A percentile compares a stretch with the other conserved stretches of the same genome.
Evolutionary conservation across 2,113 vertebrate genomes (phyloP).

Genomic region (Hippocampus zosterae): DNA sequence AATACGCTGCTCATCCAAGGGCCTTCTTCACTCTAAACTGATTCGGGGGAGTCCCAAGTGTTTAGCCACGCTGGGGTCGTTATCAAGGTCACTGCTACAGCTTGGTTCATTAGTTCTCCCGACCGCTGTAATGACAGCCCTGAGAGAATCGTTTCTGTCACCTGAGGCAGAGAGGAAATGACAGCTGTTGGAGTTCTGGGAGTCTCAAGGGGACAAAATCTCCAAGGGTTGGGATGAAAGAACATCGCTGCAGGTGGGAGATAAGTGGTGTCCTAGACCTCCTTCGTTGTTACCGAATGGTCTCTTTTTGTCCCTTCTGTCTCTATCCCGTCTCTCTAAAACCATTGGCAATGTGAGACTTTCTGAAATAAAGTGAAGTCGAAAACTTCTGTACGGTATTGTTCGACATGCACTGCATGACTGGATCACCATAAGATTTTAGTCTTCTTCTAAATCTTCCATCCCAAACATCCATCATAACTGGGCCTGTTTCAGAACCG

Average conservation of each 20-base stretch:
- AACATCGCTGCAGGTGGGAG: not conserved
- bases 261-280: conserved; percentile 3
- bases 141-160: not conserved
- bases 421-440: not conserved
- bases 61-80: not conserved
- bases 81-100: conserved; percentile 5
- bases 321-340: not conserved
- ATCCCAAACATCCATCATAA: conserved; percentile 5
- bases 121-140: not conserved
- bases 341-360: not conserved
- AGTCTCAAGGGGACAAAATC: conserved; percentile 1
- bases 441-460: conserved; percentile 1
- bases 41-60: not conserved
- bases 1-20: not conserved
- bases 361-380: not conserved
- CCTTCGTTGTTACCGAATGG: not conserved
- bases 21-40: conserved; percentile 3
- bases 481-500: conserved; percentile 6
- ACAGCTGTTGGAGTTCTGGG: not conserved
- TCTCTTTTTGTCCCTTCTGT: not conserved
- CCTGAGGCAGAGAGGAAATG: conserved; percentile 3
- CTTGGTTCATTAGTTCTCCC: conserved; percentile 1
- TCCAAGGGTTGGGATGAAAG: not conserved
- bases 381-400: not conserved
- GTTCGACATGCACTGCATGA: not conserved